Percentiles rank a stretch among this genome's conserved stretches.
These are phyloP conservation scores for Chionoecetes opilio DNA, from an alignment of 1,140 invertebrate genomes.

Conservation along the genomic window DNA sequence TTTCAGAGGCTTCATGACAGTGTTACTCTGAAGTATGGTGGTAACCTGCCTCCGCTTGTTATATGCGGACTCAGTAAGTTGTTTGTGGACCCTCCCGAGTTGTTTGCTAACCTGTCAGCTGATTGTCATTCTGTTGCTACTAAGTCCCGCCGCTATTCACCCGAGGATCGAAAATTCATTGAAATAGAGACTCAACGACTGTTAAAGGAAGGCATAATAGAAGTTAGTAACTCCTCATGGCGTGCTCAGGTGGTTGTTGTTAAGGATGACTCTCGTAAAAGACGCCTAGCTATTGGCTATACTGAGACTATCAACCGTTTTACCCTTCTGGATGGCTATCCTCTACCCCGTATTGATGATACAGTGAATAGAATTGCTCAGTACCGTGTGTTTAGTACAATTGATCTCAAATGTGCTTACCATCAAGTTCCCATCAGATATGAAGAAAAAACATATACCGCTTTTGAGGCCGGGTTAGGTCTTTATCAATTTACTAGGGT, in stretches of 20 bases:
- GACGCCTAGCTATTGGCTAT: slow-evolving; percentile 56
- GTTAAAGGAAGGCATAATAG: slow-evolving; percentile 64
- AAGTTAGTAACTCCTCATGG: slow-evolving; percentile 58
- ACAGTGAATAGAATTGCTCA: slow-evolving; percentile 69
- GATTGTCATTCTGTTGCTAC: slow-evolving; percentile 57
- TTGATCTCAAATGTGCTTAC: slow-evolving; percentile 82
- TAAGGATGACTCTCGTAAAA: slow-evolving; percentile 51
- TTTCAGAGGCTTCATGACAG: slow-evolving; percentile 40
- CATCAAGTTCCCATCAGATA: slow-evolving; percentile 81
- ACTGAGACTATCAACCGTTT: slow-evolving; percentile 65
- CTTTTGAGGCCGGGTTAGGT: slow-evolving; percentile 77
- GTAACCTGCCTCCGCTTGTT: slow-evolving; percentile 63
- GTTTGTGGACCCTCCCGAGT: slow-evolving; percentile 37
- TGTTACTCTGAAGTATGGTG: slow-evolving; percentile 38
- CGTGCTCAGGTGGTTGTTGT: slow-evolving; percentile 64
- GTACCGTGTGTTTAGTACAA: slow-evolving; percentile 76
- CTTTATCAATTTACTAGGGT: slow-evolving; percentile 78
- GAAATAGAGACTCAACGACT: slow-evolving; percentile 53
- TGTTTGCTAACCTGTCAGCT: slow-evolving; percentile 67
- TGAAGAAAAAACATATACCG: slow-evolving; percentile 80
- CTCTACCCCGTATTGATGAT: slow-evolving; percentile 70
- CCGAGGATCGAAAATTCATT: slow-evolving; percentile 37
- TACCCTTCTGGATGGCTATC: slow-evolving; percentile 71
- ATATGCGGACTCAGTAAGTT: slow-evolving; percentile 55
- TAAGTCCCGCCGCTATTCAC: slow-evolving; percentile 50